Evolutionary conservation across 2,888 invertebrate genomes (phyloP).

Genomic region (Drosophila tripunctata): DNA sequence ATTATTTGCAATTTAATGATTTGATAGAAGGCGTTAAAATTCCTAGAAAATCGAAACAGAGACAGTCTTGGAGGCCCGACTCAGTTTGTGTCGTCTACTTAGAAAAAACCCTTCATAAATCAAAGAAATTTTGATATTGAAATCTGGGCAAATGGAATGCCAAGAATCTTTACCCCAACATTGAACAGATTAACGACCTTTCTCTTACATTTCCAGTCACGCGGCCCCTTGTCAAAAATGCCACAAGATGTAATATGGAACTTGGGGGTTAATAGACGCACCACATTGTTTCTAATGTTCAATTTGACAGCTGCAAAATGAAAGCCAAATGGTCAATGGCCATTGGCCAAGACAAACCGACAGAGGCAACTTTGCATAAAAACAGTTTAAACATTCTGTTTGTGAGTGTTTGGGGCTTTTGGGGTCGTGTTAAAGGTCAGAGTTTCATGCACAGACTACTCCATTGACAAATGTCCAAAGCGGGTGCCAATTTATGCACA

Average conservation of each 20-base stretch:
- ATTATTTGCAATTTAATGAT: slow-evolving; percentile 4
- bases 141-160: slow-evolving; percentile 2
- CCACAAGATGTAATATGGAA: slow-evolving; percentile 19
- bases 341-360: slow-evolving; percentile 1
- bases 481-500: slow-evolving; percentile 42
- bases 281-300: slow-evolving; percentile 37
- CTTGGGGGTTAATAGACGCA: slow-evolving; percentile 29
- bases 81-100: neutral
- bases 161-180: slow-evolving; percentile 5
- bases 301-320: slow-evolving; percentile 16
- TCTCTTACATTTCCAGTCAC: slow-evolving; percentile 10
- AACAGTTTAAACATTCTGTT: slow-evolving; percentile 24
- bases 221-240: slow-evolving; percentile 13
- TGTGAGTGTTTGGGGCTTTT: neutral
- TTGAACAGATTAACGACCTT: slow-evolving; percentile 44
- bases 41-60: neutral
- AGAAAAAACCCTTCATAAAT: slow-evolving; percentile 12
- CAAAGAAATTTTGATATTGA: slow-evolving; percentile 9
- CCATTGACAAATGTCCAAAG: slow-evolving; percentile 47
- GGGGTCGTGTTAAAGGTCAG: slow-evolving; percentile 10
- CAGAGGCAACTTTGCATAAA: slow-evolving; percentile 30
- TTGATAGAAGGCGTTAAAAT: slow-evolving; percentile 2
- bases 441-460: neutral
- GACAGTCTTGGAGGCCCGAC: no score
- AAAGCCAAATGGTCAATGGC: neutral